Evolutionary conservation across 2,113 vertebrate genomes (phyloP).

Genomic region (Cinclus cinclus): DNA sequence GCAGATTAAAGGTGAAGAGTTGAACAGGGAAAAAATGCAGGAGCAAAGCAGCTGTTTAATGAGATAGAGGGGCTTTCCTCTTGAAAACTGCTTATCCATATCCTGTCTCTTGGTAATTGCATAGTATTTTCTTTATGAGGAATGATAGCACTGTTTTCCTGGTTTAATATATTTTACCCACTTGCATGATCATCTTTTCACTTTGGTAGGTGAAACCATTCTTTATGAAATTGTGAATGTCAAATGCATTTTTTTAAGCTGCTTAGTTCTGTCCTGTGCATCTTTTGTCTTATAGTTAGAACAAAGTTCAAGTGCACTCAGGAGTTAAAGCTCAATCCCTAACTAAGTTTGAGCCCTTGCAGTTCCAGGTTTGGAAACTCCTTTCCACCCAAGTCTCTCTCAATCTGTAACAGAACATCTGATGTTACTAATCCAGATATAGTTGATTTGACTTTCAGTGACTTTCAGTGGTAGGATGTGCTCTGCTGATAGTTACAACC

Average conservation of each 20-base stretch:
- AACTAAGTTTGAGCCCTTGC: neutral
- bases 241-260: neutral
- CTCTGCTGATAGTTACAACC: neutral
- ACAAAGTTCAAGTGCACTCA: neutral
- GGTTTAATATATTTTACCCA: conserved; percentile 11
- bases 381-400: neutral
- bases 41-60: conserved; percentile 27
- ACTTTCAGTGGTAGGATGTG: neutral
- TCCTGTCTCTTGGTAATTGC: conserved; percentile 35
- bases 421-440: neutral
- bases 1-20: conserved; percentile 67
- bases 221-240: neutral
- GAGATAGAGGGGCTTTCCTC: conserved; percentile 45
- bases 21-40: conserved; percentile 45
- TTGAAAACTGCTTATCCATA: conserved; percentile 47
- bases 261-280: neutral
- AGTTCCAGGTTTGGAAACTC: neutral
- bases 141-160: neutral
- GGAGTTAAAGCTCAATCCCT: neutral
- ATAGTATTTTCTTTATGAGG: neutral
- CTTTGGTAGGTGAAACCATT: neutral
- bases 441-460: neutral
- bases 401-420: neutral
- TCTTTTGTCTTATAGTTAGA: neutral
- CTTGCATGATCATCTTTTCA: conserved; percentile 9